Conservation (phyloP, 2,113 vertebrate genomes). For the Nasalis larvatus region DNA sequence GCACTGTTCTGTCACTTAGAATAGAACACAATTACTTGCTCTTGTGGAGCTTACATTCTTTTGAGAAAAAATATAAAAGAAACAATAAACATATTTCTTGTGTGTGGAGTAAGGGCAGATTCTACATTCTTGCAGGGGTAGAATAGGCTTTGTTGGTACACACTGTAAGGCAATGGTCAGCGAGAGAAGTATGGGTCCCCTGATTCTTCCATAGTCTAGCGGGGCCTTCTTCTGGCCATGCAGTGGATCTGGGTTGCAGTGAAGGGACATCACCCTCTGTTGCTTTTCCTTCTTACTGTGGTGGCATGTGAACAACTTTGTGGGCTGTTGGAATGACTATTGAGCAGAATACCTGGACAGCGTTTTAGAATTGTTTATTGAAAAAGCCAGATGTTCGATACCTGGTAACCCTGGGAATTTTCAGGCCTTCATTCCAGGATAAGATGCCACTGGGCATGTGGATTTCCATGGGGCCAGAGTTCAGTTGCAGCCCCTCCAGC, state of each 20-base stretch:
- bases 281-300: not conserved
- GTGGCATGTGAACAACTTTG: not conserved
- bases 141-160: not conserved
- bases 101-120: not conserved
- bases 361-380: not conserved
- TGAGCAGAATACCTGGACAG: not conserved
- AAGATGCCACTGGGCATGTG: not conserved
- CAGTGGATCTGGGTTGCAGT: not conserved
- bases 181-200: not conserved
- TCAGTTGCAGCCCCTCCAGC: not conserved
- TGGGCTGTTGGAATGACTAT: not conserved
- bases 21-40: not conserved
- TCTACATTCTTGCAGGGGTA: not conserved
- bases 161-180: not conserved
- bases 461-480: not conserved
- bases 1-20: not conserved
- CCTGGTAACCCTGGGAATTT: not conserved
- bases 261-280: rapidly evolving
- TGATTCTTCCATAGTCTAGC: not conserved
- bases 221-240: no score
- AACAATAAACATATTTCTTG: not conserved
- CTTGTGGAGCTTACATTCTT: not conserved
- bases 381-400: not conserved
- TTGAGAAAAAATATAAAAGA: not conserved
- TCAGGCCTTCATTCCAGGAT: not conserved